Percentiles rank a stretch among this genome's conserved stretches.
phyloP scores from a whole-genome alignment of 2,113 vertebrate genomes.

The Hemichromis elongatus region DNA sequence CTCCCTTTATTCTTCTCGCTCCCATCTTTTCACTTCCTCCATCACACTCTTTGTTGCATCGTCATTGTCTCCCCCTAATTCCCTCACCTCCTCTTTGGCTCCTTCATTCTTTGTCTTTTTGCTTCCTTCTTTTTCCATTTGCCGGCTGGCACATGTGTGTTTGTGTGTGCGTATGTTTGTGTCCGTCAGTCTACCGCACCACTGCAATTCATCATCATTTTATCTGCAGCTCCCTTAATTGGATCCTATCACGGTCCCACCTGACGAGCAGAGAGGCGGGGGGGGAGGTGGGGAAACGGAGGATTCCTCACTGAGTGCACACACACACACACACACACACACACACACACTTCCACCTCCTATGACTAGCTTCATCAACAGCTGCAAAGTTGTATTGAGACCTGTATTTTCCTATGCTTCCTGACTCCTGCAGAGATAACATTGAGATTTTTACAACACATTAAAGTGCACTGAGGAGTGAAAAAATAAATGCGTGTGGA shows the following conservation, averaged over 20 bases:
- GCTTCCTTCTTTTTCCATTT: neutral
- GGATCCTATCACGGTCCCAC: constrained; percentile 83
- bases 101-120: neutral
- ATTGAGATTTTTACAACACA: constrained; percentile 6
- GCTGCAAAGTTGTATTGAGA: constrained; percentile 15
- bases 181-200: constrained; percentile 64
- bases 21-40: neutral
- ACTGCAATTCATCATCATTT: constrained; percentile 85
- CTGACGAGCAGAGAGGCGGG: constrained; percentile 20
- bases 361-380: neutral
- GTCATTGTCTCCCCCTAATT: constrained; percentile 29
- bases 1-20: neutral
- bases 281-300: neutral
- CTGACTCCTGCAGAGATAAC: neutral
- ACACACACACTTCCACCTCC: neutral
- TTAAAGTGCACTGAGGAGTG: neutral
- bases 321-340: neutral
- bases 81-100: constrained; percentile 20
- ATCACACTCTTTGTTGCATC: constrained; percentile 5
- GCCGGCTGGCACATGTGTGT: neutral
- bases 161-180: constrained; percentile 1
- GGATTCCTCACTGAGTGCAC: neutral
- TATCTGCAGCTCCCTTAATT: constrained; percentile 86
- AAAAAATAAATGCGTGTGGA: neutral
- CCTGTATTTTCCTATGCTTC: neutral